These are phyloP conservation scores for Micrasema minimum DNA, from an alignment of 1,140 invertebrate species.

Conservation along the genomic window DNA sequence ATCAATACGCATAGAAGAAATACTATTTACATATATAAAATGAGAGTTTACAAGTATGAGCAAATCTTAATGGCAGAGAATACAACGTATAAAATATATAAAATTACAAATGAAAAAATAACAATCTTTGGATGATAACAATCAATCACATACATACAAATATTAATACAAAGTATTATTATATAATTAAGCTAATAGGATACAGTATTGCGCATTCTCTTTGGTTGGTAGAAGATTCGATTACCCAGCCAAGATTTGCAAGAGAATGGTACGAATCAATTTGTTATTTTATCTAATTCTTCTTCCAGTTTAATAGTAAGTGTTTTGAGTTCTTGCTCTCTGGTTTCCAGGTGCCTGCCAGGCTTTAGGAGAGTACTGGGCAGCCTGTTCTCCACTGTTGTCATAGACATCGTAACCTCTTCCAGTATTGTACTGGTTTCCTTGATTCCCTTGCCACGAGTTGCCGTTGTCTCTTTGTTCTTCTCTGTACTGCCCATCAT, in stretches of 20 bases:
- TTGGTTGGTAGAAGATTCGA: too few species aligned
- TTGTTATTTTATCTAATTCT: not conserved
- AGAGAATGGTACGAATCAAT: not conserved
- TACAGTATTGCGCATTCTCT: not conserved
- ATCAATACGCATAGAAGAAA: not conserved
- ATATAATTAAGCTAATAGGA: not conserved
- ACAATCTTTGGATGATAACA: not conserved
- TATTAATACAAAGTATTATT: not conserved
- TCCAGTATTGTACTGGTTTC: slow-evolving; percentile 39
- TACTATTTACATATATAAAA: not conserved
- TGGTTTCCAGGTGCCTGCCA: slow-evolving; percentile 1
- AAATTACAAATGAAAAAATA: not conserved
- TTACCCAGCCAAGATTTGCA: not conserved
- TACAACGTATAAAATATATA: not conserved
- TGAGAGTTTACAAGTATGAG: not conserved
- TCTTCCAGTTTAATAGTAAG: slow-evolving; percentile 14
- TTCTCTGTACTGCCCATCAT: slow-evolving; percentile 44
- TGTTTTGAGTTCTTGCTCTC: slow-evolving; percentile 1
- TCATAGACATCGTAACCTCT: slow-evolving; percentile 31
- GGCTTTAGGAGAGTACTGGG: not conserved
- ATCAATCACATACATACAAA: not conserved
- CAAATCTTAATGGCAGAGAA: slow-evolving; percentile 1
- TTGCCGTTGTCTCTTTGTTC: slow-evolving; percentile 10
- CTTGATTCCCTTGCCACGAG: slow-evolving; percentile 34
- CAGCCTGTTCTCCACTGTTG: not conserved